Evolutionary conservation across 1,140 invertebrate species (phyloP), one percentile per base, ranked within the genome.

Genomic region (Chlorops oryzae): DNA sequence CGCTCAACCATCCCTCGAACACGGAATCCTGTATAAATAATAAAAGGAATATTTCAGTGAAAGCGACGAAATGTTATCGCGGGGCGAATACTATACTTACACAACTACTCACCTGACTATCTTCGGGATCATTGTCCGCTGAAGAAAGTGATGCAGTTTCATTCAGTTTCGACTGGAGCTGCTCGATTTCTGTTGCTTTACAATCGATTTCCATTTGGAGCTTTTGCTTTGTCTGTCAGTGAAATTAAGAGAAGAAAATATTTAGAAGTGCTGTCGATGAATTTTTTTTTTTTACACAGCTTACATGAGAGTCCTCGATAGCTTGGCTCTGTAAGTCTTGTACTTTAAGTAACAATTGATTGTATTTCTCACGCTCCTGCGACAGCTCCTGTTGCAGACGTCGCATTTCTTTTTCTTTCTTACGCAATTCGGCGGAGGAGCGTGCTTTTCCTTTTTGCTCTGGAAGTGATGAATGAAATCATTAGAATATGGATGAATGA

Each of bases 361-460:
- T 88, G 65, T 88, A 96, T 70, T 96, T 96, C 62, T 96, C 92
- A 59, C 87, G 85, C 73, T 96, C 93, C 66, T 90, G 84, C 3
- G 87, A 92, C n/a, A 98, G 75, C 71, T 98, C 94, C 69, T 96
- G 93, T 72, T 98, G 93, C 53, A 97, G 74, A 68, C 92, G 91
- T 51, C 93, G 81, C 72, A 88, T 90, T 73, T 98, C 95, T 72
- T 96, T 96, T 64, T 98, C 96, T 63, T 95, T 96, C 61, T 91
- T 88, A 47, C 87, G 79, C 23, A 92, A 63, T 70, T 92, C 88
- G 5, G 81, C 82, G 10, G 80, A 81, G 1, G 85, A 83, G 1
- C 85, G 84, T 55, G 82, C 76, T 77, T 86, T 86, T 61, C 75
- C 82, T 74, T 90, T 91, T 24, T 79, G 80, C 59, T 83, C 79